Conservation (phyloP, 2,888 invertebrate genomes). For the Scaptodrosophila latifasciaeformis region DNA sequence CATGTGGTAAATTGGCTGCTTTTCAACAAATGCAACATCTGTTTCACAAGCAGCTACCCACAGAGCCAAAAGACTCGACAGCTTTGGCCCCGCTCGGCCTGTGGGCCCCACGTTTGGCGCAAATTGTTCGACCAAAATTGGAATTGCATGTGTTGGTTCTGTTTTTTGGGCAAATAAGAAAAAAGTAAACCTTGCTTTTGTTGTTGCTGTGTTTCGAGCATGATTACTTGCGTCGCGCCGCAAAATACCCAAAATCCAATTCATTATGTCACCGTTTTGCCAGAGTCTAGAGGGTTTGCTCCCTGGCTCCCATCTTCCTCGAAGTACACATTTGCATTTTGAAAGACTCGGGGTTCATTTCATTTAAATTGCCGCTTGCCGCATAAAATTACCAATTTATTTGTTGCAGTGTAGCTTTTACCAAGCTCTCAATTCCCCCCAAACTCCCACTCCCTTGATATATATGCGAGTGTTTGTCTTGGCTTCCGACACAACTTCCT, state of each 20-base stretch:
- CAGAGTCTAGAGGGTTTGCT: constrained; percentile 29
- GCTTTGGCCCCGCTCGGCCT: no score
- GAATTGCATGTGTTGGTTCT: constrained; percentile 7
- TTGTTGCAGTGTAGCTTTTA: constrained; percentile 51
- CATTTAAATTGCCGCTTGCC: constrained; percentile 38
- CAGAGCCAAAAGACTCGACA: no score
- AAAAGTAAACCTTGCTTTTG: not conserved
- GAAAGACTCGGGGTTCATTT: constrained; percentile 34
- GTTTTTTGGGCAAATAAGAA: constrained; percentile 18
- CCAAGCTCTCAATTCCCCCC: not conserved
- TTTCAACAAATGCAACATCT: constrained; percentile 72
- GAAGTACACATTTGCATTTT: constrained; percentile 42
- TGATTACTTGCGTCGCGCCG: constrained; percentile 27
- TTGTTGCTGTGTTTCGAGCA: constrained; percentile 23
- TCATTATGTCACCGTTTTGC: constrained; percentile 60
- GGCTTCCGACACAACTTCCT: constrained; percentile 2
- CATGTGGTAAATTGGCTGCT: constrained; percentile 69
- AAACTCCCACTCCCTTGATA: no score
- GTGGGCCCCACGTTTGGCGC: no score
- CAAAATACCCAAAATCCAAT: constrained; percentile 63
- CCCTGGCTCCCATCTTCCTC: no score
- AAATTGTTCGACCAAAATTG: constrained; percentile 42
- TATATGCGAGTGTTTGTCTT: constrained; percentile 1
- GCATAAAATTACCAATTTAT: constrained; percentile 68
- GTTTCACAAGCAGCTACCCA: constrained; percentile 38